Evolutionary conservation across 2,888 invertebrate genomes (phyloP).

Genomic region (Clanis bilineata): DNA sequence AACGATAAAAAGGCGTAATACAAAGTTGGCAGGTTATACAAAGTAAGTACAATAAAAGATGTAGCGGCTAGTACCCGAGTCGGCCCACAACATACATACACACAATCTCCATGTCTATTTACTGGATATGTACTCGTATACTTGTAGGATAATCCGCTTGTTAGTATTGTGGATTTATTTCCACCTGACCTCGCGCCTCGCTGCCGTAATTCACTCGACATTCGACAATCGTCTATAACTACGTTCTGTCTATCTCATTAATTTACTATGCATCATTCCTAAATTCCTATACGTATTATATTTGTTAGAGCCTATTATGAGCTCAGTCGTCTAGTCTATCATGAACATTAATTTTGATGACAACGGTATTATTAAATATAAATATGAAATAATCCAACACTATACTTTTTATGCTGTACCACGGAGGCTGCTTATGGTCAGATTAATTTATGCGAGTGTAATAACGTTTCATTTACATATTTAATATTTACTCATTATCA

Average conservation of each 20-base stretch:
- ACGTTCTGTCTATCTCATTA: neutral
- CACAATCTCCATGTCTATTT: neutral
- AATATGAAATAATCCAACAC: too few species aligned
- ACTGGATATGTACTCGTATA: neutral
- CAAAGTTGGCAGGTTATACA: too few species aligned
- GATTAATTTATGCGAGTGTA: neutral
- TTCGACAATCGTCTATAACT: neutral
- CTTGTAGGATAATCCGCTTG: neutral
- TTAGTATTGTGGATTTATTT: conserved; percentile 5
- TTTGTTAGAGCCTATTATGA: neutral
- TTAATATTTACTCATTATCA: neutral
- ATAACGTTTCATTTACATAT: neutral
- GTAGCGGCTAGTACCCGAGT: too few species aligned
- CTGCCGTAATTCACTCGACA: neutral
- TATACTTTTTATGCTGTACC: too few species aligned
- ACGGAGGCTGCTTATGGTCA: too few species aligned
- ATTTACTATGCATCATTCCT: neutral
- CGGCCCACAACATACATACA: neutral
- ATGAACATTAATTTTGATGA: too few species aligned
- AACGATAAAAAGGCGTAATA: too few species aligned
- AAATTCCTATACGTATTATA: neutral
- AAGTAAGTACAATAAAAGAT: neutral
- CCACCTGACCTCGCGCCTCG: conserved; percentile 10
- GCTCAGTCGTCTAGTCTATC: neutral
- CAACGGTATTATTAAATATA: too few species aligned